phyloP scores from a whole-genome alignment of 2,113 vertebrate genomes.

The Indicator indicator region DNA sequence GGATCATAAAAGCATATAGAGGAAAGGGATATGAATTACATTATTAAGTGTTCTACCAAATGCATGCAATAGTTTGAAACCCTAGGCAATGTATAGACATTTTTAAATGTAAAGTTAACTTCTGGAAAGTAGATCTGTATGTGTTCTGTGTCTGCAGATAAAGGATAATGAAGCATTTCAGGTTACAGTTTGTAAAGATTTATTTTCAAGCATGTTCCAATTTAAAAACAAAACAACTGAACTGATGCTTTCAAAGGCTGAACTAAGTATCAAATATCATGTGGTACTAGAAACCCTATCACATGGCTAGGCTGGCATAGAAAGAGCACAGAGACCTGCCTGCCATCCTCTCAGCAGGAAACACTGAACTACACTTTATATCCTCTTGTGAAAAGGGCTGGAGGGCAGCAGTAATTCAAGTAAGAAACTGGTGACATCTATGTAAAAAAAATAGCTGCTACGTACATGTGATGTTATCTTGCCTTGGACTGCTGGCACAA shows the following conservation, averaged over 20 bases:
- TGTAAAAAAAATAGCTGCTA: not conserved
- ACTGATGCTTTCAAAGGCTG: not conserved
- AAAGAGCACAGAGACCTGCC: not conserved
- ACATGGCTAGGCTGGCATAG: not conserved
- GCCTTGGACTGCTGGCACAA: not conserved
- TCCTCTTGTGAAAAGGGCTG: not conserved
- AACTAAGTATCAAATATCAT: not conserved
- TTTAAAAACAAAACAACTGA: not conserved
- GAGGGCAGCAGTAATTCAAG: not conserved
- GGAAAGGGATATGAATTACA: slow-evolving; percentile 5
- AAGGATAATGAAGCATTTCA: not conserved
- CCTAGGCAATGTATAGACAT: not conserved
- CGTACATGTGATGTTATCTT: not conserved
- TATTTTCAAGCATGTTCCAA: not conserved
- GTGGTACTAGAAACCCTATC: not conserved
- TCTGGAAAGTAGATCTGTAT: not conserved
- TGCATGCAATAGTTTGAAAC: not conserved
- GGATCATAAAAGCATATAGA: not conserved
- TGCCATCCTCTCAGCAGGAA: not conserved
- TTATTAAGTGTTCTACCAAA: not conserved
- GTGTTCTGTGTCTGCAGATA: not conserved
- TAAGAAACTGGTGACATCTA: not conserved
- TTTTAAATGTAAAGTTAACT: not conserved
- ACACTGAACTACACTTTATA: not conserved
- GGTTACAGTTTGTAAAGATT: not conserved